Conservation (phyloP, 1,140 invertebrate species). For the Drosophila ananassae region DNA sequence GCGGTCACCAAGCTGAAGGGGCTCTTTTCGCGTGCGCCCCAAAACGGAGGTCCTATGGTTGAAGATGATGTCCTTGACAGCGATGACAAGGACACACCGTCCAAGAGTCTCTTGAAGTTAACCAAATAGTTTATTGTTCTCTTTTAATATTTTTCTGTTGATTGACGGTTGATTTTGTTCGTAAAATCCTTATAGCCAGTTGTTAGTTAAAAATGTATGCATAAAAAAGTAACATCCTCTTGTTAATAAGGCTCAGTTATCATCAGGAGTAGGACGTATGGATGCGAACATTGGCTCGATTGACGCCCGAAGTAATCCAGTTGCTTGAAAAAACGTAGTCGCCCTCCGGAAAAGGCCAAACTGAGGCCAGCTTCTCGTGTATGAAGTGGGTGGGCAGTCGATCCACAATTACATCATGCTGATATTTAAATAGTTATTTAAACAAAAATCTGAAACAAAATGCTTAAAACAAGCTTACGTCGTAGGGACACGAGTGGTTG, state of each 20-base stretch:
- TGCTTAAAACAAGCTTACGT: not conserved
- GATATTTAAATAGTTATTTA: not conserved
- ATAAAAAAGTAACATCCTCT: not conserved
- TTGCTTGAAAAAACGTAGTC: slow-evolving; percentile 31
- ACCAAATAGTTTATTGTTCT: not conserved
- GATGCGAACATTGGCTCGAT: slow-evolving; percentile 6
- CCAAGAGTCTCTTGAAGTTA: not conserved
- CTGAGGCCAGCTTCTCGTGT: not conserved
- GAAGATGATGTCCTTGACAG: not conserved
- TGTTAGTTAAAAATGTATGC: not conserved
- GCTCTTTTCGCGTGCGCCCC: slow-evolving; percentile 25
- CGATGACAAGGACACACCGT: not conserved
- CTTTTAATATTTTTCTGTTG: not conserved
- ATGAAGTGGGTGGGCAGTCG: slow-evolving; percentile 17
- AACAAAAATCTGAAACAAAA: not conserved
- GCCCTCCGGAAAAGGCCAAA: slow-evolving; percentile 6
- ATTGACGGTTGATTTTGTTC: not conserved
- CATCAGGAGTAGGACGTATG: slow-evolving; percentile 8
- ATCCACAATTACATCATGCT: slow-evolving; percentile 24
- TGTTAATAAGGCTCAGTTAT: not conserved
- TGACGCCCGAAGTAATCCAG: slow-evolving; percentile 1
- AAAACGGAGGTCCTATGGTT: not conserved
- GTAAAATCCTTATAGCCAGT: slow-evolving; percentile 17
- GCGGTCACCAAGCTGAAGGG: slow-evolving; percentile 37
- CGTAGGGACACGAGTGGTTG: slow-evolving; percentile 20